These are phyloP conservation scores for Cephonodes hylas DNA, from an alignment of 2,888 invertebrate species.

Conservation along the genomic window DNA sequence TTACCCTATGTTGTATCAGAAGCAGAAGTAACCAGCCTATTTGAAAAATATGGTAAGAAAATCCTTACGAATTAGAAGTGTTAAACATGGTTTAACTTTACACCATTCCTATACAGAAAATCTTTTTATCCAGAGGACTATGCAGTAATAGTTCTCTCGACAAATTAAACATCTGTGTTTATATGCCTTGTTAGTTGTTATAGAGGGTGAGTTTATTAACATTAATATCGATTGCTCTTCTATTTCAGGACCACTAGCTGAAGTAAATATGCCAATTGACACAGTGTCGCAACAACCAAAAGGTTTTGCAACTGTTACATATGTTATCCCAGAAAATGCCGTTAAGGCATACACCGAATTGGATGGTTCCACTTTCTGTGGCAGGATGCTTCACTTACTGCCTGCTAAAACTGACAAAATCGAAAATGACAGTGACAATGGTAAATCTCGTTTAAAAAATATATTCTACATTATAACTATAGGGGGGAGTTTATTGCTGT, in stretches of 20 bases:
- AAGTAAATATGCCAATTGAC: slow-evolving; percentile 95
- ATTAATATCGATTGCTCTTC: background rate
- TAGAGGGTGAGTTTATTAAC: too few relatives aligned
- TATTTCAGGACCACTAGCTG: slow-evolving; percentile 87
- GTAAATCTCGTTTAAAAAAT: slow-evolving; percentile 31
- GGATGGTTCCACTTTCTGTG: slow-evolving; percentile 95
- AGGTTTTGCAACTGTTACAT: slow-evolving; percentile 96
- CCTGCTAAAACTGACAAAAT: slow-evolving; percentile 88
- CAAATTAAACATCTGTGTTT: too few relatives aligned
- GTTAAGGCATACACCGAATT: slow-evolving; percentile 91
- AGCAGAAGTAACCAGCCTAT: slow-evolving; percentile 90
- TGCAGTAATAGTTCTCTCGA: too few relatives aligned
- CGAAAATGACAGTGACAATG: slow-evolving; percentile 68
- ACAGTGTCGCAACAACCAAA: slow-evolving; percentile 89
- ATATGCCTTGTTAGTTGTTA: too few relatives aligned
- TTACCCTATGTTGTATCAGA: slow-evolving; percentile 92
- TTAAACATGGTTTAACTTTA: too few relatives aligned
- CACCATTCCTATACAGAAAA: background rate
- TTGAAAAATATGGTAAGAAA: slow-evolving; percentile 89
- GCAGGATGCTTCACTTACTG: slow-evolving; percentile 95
- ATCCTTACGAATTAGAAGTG: too few relatives aligned
- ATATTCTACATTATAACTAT: too few relatives aligned
- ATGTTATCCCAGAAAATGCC: slow-evolving; percentile 97
- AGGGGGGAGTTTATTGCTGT: too few relatives aligned
- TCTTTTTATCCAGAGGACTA: too few relatives aligned